phyloP scores from a whole-genome alignment of 2,888 invertebrate genomes.

The Cheilosia scutellata region DNA sequence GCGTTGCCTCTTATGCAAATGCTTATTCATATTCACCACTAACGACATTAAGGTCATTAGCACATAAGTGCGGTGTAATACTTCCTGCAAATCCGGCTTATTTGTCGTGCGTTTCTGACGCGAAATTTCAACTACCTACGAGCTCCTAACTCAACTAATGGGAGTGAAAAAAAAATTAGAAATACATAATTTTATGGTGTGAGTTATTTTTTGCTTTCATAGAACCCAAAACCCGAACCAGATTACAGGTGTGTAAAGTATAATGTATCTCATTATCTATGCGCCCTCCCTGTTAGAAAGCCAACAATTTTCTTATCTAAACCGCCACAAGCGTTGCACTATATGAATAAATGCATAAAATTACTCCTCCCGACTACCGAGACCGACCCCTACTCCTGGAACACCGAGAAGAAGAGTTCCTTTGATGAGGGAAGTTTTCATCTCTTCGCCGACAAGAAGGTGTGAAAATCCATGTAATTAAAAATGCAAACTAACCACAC shows the following conservation, averaged over 20 bases:
- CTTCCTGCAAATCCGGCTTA: too few relatives aligned
- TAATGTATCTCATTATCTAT: constrained; percentile 54
- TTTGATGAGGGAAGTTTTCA: constrained; percentile 13
- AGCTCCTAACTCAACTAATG: not conserved
- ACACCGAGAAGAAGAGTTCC: constrained; percentile 11
- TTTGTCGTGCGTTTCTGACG: too few relatives aligned
- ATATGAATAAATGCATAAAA: constrained; percentile 60
- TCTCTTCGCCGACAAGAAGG: constrained; percentile 13
- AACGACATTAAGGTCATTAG: too few relatives aligned
- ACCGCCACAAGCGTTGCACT: constrained; percentile 49
- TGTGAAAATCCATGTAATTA: constrained; percentile 70
- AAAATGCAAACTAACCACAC: constrained; percentile 72
- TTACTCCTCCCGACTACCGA: constrained; percentile 10
- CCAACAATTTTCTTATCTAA: constrained; percentile 63
- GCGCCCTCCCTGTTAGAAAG: constrained; percentile 25
- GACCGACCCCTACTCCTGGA: not conserved
- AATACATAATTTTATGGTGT: not conserved
- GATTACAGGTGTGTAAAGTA: constrained; percentile 6
- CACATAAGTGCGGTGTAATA: too few relatives aligned
- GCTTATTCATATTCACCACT: too few relatives aligned
- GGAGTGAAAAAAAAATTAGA: not conserved
- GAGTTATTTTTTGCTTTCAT: not conserved
- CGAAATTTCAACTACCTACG: too few relatives aligned
- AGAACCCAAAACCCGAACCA: not conserved
- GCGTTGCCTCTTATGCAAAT: too few relatives aligned